Base-by-base conservation (phyloP, 2,113 vertebrate genomes). In the Jacana jacana region DNA sequence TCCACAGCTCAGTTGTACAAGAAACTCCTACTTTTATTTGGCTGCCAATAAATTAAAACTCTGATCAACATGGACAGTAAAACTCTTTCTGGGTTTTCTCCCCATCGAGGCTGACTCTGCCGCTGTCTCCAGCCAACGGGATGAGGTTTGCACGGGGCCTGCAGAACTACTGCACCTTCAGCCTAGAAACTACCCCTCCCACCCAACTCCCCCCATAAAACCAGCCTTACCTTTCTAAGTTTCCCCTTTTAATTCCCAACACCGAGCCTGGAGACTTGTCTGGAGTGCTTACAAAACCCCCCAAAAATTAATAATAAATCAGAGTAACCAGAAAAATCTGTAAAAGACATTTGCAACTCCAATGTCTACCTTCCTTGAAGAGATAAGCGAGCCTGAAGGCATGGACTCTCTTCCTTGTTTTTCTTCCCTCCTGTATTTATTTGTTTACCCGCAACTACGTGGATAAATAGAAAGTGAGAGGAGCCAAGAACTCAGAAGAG, bases 21-120 rank as follows among this genome's bases (percentile, higher is more conserved):
- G n/a, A 48, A 31, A 71, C 52, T 77, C 8, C 0, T 8, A 0
- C 0, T 52, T 84, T 14, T 58, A n/a, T 35, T 81, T 63, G 1
- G 8, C 48, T 88, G 60, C 48, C 82, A 33, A 14, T 3, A n/a
- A 60, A 37, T 1, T 0, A 71, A 18, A 40, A 8, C 13, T 37
- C 49, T 19, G 31, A 58, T 10, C 30, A 46, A 52, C 20, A 46
- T 11, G 30, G 20, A 19, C 13, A 37, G 31, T 1, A 2, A 81
- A 85, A 30, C 3, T 60, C 27, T 4, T 7, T 1, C 52, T n/a
- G n/a, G n/a, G n/a, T 31, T 11, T 3, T 1, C 18, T 4, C 18
- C 78, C 69, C 9, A 23, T 2, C 1, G 6, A 52, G 88, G 66
- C 27, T 8, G 8, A 40, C 9, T 19, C 13, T 28, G 5, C 65